Conservation (phyloP, 2,888 invertebrate species). For the Rotaria magnacalcarata region DNA sequence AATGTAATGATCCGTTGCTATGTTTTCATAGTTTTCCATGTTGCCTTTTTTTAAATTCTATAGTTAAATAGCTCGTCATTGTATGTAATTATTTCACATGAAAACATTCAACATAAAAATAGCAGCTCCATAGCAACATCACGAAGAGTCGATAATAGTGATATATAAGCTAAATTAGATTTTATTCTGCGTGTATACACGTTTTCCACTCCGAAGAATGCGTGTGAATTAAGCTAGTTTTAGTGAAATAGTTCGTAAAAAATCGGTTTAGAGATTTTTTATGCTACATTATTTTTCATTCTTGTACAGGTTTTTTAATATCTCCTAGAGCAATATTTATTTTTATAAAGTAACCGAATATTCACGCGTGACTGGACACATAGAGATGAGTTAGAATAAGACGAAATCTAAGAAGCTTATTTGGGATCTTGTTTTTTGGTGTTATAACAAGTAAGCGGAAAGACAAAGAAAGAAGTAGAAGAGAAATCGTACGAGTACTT, state of each 20-base stretch:
- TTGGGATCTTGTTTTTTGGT: neutral
- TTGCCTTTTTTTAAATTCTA: neutral
- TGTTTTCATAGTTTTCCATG: neutral
- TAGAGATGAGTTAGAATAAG: neutral
- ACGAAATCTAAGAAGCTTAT: neutral
- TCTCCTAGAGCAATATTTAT: neutral
- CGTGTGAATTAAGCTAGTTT: neutral
- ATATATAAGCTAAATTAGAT: neutral
- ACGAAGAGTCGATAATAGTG: neutral
- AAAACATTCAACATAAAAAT: neutral
- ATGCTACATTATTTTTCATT: neutral
- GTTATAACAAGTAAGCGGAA: neutral
- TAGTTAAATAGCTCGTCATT: neutral
- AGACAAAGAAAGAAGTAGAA: neutral
- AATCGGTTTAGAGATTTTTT: neutral
- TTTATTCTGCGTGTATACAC: neutral
- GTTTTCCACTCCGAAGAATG: neutral
- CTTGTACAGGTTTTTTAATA: neutral
- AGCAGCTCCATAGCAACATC: neutral
- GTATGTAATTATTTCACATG: neutral
- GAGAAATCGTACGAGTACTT: neutral
- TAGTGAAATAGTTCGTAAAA: neutral
- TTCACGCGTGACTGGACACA: neutral
- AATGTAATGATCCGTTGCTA: neutral
- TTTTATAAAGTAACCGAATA: neutral